Evolutionary conservation across 2,113 vertebrate genomes (phyloP), one percentile per base, ranked within the genome.

Genomic region (Andinoacara biseriatus): DNA sequence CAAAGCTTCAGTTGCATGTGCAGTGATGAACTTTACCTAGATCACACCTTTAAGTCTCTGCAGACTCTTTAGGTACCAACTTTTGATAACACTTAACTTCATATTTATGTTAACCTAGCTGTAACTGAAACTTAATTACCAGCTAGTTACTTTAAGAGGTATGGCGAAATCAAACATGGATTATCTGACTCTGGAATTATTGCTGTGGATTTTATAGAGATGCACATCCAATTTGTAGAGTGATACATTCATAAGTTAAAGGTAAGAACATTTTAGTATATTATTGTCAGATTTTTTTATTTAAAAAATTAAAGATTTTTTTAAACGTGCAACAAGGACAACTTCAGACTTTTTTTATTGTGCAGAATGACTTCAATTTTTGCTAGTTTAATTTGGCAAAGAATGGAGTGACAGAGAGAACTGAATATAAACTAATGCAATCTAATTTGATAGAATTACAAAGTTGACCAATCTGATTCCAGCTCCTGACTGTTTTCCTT

Each of bases 351-450:
- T 38, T 38, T 38, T 38, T 38, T 38, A 38, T 38, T 38, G 35
- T 7, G 8, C 9, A 38, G 9, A 38, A 38, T 38, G 10, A 10
- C 10, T 40, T 40, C 10, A 2, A 11, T 40, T 40, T 11, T 40
- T 40, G 9, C 3, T 40, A 10, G 38, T 38, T 38, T 38, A 2
- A 38, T 38, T 38, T 38, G 38, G 62, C 13, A 43, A 65, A 40
- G 62, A 24, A 17, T 24, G 43, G 5, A 46, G 2, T 26, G 0
- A 46, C 62, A 26, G 22, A 67, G 22, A 46, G 38, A 67, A 22
- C 38, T 1, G 5, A 67, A 67, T 67, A 24, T 0, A 2, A 67
- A 67, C 62, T 7, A 65, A 1, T 65, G n/a, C 0, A 1, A 26
- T 26, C n/a, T 43, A 65, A 65, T 65, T 46, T 52, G 26, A 3